phyloP scores from a whole-genome alignment of 2,888 invertebrate species.

The Chaitophorus viminalis region DNA sequence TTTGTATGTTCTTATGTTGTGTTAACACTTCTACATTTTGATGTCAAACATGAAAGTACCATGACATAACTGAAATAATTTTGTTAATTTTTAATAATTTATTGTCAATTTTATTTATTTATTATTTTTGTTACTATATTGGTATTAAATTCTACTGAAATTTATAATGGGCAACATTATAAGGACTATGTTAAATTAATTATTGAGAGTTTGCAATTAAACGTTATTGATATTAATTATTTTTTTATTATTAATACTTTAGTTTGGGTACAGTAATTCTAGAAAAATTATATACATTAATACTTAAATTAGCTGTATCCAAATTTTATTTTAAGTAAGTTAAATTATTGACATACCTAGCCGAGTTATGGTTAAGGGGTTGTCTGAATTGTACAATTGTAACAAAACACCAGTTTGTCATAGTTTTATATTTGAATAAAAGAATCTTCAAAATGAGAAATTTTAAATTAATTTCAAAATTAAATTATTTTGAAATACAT shows the following conservation, averaged over 20 bases:
- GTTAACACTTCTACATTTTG: slow-evolving; percentile 5
- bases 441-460: too few relatives aligned
- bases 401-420: too few relatives aligned
- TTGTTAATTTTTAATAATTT: not conserved
- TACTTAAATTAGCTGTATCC: too few relatives aligned
- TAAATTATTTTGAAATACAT: too few relatives aligned
- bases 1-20: slow-evolving; percentile 48
- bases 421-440: too few relatives aligned
- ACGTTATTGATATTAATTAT: not conserved
- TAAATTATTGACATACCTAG: too few relatives aligned
- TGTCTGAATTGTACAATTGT: too few relatives aligned
- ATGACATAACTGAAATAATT: not conserved
- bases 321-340: too few relatives aligned
- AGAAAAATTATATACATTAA: not conserved
- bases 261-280: not conserved
- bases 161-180: not conserved
- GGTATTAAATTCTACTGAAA: not conserved
- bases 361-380: too few relatives aligned
- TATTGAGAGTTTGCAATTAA: not conserved
- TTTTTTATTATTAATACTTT: not conserved
- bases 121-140: not conserved
- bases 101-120: not conserved
- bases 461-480: too few relatives aligned
- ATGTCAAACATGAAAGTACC: slow-evolving; percentile 4
- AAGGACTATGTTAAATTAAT: not conserved